Conservation (phyloP, 2,888 invertebrate species). For the Leptopilina syphax region DNA sequence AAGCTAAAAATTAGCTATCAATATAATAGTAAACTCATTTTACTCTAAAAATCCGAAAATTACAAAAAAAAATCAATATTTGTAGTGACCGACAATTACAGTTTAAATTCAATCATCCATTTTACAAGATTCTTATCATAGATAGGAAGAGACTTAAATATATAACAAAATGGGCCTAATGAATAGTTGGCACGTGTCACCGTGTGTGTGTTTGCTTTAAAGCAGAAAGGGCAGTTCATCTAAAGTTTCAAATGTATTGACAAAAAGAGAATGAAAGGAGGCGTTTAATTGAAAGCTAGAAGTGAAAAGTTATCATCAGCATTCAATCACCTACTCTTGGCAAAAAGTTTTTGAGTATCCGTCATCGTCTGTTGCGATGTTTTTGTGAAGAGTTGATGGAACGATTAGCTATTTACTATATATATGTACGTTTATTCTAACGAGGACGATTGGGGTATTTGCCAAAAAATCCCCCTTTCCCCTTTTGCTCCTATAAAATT, state of each 20-base stretch:
- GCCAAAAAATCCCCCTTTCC: constrained; percentile 18
- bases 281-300: constrained; percentile 56
- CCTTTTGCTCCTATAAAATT: constrained; percentile 61
- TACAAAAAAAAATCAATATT: no score
- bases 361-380: constrained; percentile 68
- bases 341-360: constrained; percentile 57
- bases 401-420: constrained; percentile 65
- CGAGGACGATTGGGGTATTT: constrained; percentile 56
- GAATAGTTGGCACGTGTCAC: constrained; percentile 44
- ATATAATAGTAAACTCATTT: no score
- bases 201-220: constrained; percentile 53
- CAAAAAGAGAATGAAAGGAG: constrained; percentile 39
- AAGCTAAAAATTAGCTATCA: no score
- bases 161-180: constrained; percentile 35
- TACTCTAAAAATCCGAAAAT: no score
- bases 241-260: constrained; percentile 38
- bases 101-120: no score
- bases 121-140: background rate
- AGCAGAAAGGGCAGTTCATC: constrained; percentile 53
- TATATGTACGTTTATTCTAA: constrained; percentile 56
- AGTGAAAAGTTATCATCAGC: constrained; percentile 64
- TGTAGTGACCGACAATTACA: no score
- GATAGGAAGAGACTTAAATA: constrained; percentile 21
- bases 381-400: constrained; percentile 71
- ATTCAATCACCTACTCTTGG: constrained; percentile 59